A percentile compares a stretch with the other conserved stretches of the same genome.
phyloP scores from a whole-genome alignment of 2,888 invertebrate genomes.

The Pseudococcus longispinus region DNA sequence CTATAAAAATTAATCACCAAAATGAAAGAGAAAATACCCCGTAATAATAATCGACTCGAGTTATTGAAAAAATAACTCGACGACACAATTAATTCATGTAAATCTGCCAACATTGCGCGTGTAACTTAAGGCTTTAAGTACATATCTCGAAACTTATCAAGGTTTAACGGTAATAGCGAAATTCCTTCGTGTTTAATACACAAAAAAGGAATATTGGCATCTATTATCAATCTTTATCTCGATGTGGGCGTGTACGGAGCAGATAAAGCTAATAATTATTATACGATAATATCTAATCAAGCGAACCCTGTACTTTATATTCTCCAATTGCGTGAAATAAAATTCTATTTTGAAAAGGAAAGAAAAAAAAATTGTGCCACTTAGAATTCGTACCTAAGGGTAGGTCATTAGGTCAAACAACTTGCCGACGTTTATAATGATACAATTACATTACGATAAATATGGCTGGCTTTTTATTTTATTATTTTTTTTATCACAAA shows the following conservation, averaged over 20 bases:
- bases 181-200: conserved; percentile 20
- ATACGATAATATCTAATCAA: conserved; percentile 28
- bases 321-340: conserved; percentile 28
- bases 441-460: neutral
- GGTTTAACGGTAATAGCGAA: conserved; percentile 24
- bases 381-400: conserved; percentile 7
- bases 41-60: neutral
- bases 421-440: neutral
- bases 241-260: conserved; percentile 2
- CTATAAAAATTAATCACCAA: neutral
- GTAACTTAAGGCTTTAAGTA: neutral
- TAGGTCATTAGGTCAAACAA: conserved; percentile 19
- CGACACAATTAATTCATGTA: conserved; percentile 1
- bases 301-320: conserved; percentile 4
- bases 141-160: conserved; percentile 14
- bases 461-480: neutral
- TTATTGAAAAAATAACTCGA: neutral
- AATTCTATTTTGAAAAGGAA: neutral
- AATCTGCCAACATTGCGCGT: neutral
- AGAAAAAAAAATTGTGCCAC: neutral
- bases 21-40: neutral
- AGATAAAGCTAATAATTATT: conserved; percentile 24
- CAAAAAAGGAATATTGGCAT: conserved; percentile 23
- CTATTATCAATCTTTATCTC: conserved; percentile 30
- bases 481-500: neutral